Conservation (phyloP, 2,113 vertebrate species). For the Notothenia coriiceps region DNA sequence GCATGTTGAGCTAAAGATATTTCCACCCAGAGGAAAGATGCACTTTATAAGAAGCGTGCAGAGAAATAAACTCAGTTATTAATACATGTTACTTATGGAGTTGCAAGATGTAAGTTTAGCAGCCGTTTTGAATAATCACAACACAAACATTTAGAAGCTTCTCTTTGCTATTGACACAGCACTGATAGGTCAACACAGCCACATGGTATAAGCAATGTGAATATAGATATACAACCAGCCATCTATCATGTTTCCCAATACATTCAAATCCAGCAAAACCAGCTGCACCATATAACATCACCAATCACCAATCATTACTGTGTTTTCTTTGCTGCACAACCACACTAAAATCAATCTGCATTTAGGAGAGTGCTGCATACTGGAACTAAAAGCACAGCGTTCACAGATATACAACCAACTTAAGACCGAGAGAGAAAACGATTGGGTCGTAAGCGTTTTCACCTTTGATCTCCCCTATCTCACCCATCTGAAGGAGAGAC, state of each 20-base stretch:
- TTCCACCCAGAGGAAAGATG: conserved; percentile 4
- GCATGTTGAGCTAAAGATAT: conserved; percentile 13
- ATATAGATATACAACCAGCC: neutral
- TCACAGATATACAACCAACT: neutral
- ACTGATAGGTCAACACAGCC: neutral
- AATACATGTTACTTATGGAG: conserved; percentile 1
- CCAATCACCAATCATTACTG: neutral
- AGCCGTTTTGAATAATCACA: neutral
- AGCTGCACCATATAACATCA: neutral
- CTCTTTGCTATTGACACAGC: neutral
- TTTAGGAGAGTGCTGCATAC: neutral
- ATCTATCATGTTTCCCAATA: neutral
- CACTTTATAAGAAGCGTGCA: neutral
- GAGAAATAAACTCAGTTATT: neutral
- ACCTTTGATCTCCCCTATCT: conserved; percentile 44
- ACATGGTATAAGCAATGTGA: neutral
- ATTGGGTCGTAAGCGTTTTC: conserved; percentile 20
- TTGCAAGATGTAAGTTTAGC: neutral
- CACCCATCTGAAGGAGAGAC: conserved; percentile 13
- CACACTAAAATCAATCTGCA: conserved; percentile 7
- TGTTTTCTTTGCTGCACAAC: neutral
- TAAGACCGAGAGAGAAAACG: conserved; percentile 13
- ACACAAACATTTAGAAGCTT: neutral
- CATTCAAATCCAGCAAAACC: neutral
- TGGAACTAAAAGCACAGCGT: conserved; percentile 9